These are phyloP conservation scores for Gymnothorax javanicus DNA, from an alignment of 2,797 vertebrate genomes.

Conservation along the genomic window DNA sequence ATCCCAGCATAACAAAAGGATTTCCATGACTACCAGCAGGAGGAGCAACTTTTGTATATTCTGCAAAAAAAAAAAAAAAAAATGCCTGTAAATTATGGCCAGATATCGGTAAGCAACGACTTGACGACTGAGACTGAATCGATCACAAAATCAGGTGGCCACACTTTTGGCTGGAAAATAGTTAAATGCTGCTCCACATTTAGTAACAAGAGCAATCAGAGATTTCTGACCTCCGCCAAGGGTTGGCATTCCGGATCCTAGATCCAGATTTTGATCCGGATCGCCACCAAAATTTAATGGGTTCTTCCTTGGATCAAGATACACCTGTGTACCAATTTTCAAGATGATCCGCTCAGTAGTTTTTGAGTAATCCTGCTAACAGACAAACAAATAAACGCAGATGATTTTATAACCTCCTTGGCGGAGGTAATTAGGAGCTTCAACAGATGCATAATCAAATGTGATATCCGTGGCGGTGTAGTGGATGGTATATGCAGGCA, in stretches of 20 bases:
- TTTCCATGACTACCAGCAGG: background rate
- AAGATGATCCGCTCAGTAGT: too few relatives aligned
- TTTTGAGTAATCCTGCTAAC: too few relatives aligned
- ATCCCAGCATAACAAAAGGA: background rate
- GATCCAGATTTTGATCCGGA: too few relatives aligned
- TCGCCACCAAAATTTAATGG: too few relatives aligned
- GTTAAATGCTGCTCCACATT: background rate
- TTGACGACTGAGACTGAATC: background rate
- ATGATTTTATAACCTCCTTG: too few relatives aligned
- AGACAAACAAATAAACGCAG: too few relatives aligned
- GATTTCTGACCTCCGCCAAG: too few relatives aligned
- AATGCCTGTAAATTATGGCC: background rate
- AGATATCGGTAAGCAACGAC: background rate
- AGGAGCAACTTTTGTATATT: background rate
- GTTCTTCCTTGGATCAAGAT: too few relatives aligned
- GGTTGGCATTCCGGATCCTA: too few relatives aligned
- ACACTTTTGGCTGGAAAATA: background rate
- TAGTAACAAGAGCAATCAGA: too few relatives aligned
- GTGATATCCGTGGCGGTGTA: background rate
- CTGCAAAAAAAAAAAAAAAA: background rate
- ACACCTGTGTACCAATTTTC: too few relatives aligned
- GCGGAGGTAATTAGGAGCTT: background rate
- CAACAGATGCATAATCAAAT: background rate
- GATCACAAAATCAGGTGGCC: background rate
- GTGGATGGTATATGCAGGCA: background rate